Conservation (phyloP, 2,888 invertebrate genomes). For the Labia minor region DNA sequence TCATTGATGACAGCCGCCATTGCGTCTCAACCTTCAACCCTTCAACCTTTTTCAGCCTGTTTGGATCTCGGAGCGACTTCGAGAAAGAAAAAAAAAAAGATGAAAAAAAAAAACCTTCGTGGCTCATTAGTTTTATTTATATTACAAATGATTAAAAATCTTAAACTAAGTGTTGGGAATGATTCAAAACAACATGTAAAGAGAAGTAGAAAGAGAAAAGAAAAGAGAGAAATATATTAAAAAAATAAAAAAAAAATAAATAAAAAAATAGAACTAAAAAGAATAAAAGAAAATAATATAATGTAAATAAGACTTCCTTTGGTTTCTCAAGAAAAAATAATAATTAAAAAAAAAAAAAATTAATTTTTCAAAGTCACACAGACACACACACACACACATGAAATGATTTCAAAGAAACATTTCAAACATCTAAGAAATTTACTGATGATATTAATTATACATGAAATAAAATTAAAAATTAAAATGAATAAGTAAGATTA, state of each 20-base stretch:
- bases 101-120: neutral
- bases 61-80: neutral
- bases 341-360: no score
- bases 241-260: neutral
- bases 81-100: neutral
- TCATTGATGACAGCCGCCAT: neutral
- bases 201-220: neutral
- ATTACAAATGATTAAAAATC: constrained; percentile 5
- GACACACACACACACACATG: no score
- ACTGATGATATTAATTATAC: no score
- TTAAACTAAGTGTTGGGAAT: neutral
- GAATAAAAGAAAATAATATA: no score
- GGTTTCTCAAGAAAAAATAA: no score
- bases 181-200: neutral
- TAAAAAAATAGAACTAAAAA: neutral
- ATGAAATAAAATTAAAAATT: no score
- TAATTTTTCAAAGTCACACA: no score
- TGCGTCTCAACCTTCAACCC: neutral
- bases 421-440: no score
- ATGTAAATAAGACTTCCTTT: no score
- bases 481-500: no score
- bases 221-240: neutral
- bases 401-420: no score
- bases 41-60: neutral
- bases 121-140: neutral